A percentile compares a stretch with the other conserved stretches of the same genome.
These are phyloP conservation scores for Arbacia lixula DNA, from an alignment of 53 echinoderm and acorn worm species.

Conservation along the genomic window DNA sequence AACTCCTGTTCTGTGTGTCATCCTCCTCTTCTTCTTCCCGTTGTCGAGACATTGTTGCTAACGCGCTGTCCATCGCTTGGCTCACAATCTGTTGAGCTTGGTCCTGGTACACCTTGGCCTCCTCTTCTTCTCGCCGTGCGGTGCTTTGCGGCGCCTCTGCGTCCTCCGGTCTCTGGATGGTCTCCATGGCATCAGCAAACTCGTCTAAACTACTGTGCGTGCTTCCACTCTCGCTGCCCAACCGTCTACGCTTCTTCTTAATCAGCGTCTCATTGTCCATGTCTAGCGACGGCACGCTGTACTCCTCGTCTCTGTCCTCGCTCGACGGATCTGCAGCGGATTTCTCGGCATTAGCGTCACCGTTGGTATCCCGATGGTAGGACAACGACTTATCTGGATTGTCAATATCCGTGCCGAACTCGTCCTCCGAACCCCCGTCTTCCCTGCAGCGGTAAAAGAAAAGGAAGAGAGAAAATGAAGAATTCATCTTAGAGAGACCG, in stretches of 20 bases:
- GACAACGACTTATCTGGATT: slow-evolving; percentile 30
- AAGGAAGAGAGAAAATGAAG: background rate
- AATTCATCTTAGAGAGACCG: no score
- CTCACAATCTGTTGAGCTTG: background rate
- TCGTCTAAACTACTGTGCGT: slow-evolving; percentile 33
- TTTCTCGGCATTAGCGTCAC: no score
- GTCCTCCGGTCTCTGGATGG: background rate
- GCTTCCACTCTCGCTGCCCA: slow-evolving; percentile 26
- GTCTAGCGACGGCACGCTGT: background rate
- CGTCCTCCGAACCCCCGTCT: slow-evolving; percentile 6
- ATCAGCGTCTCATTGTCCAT: background rate
- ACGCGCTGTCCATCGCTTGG: slow-evolving; percentile 23
- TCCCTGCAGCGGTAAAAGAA: background rate
- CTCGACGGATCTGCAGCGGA: background rate
- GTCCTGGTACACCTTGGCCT: background rate
- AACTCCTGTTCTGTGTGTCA: no score
- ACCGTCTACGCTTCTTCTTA: background rate
- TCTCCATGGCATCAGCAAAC: slow-evolving; percentile 38
- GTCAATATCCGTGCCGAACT: slow-evolving; percentile 51
- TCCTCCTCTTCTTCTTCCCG: background rate
- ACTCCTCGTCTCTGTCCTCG: background rate
- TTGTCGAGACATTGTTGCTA: background rate
- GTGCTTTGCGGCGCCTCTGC: background rate
- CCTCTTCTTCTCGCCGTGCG: background rate
- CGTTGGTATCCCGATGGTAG: background rate